Conservation (phyloP, 2,113 vertebrate species). For the Misgurnus anguillicaudatus region DNA sequence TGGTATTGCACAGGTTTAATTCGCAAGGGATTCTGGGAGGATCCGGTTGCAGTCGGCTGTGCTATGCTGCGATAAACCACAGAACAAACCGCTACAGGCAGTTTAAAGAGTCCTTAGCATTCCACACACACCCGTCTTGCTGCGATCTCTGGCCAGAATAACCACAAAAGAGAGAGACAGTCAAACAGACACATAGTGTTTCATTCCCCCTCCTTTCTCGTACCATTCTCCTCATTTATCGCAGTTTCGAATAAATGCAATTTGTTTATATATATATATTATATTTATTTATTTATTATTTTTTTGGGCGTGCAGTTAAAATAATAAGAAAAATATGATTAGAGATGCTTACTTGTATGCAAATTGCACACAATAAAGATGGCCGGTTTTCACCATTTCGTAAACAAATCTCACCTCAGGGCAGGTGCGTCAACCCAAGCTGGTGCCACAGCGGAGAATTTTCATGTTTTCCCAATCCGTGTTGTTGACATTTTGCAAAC, state of each 20-base stretch:
- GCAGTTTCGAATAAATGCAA: conserved; percentile 7
- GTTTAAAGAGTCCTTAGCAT: conserved; percentile 62
- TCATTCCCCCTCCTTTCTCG: not conserved
- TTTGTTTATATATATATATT: not conserved
- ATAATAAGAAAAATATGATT: too few relatives aligned
- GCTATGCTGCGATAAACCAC: conserved; percentile 14
- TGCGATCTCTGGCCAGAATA: conserved; percentile 62
- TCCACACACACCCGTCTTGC: conserved; percentile 62
- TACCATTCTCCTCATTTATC: not conserved
- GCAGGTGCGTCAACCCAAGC: conserved; percentile 4
- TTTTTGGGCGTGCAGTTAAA: too few relatives aligned
- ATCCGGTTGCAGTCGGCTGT: conserved; percentile 14
- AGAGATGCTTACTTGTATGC: too few relatives aligned
- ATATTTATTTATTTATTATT: not conserved
- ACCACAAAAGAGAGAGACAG: conserved; percentile 30
- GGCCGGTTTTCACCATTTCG: not conserved
- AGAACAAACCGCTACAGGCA: conserved; percentile 24
- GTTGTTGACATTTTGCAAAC: conserved; percentile 44
- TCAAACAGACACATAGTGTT: conserved; percentile 30
- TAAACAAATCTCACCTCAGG: conserved; percentile 16
- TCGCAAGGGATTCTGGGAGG: conserved; percentile 16
- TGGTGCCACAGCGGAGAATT: not conserved
- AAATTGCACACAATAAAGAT: not conserved
- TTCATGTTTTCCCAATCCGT: conserved; percentile 3
- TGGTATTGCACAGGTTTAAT: conserved; percentile 32